These are phyloP conservation scores for Excalfactoria chinensis DNA, from an alignment of 2,113 vertebrate species.

Conservation along the genomic window DNA sequence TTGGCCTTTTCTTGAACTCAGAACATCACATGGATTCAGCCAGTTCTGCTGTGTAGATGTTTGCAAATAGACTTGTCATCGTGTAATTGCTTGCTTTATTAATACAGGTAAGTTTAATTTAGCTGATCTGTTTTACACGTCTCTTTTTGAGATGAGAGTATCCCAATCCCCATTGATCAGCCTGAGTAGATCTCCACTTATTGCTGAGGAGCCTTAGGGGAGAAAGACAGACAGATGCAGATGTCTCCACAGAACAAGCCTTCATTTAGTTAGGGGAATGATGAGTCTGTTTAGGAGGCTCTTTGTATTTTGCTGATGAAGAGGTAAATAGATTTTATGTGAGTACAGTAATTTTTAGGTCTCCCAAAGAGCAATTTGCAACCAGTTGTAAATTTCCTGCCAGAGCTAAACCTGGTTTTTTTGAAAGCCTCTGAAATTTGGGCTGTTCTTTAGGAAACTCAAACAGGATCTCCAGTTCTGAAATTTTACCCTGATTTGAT, in stretches of 20 bases:
- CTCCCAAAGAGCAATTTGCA: not conserved
- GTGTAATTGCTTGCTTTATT: not conserved
- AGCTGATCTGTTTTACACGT: not conserved
- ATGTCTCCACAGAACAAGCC: not conserved
- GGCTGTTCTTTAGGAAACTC: not conserved
- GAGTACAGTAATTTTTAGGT: not conserved
- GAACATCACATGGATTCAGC: not conserved
- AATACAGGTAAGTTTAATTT: not conserved
- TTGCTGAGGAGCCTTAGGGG: not conserved
- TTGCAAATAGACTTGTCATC: not conserved
- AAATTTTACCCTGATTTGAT: not conserved
- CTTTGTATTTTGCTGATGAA: not conserved
- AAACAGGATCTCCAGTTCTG: not conserved
- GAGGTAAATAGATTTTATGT: not conserved
- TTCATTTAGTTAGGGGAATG: not conserved
- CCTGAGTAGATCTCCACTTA: not conserved
- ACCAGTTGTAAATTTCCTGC: not conserved
- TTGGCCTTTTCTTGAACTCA: not conserved
- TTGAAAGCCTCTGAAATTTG: too few relatives aligned
- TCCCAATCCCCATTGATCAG: not conserved
- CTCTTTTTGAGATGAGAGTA: not conserved
- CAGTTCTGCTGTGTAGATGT: not conserved
- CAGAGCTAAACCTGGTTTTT: not conserved
- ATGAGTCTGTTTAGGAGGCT: not conserved
- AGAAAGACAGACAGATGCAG: accelerated